phyloP scores from a whole-genome alignment of 2,797 vertebrate genomes.

The Ataeniobius toweri region DNA sequence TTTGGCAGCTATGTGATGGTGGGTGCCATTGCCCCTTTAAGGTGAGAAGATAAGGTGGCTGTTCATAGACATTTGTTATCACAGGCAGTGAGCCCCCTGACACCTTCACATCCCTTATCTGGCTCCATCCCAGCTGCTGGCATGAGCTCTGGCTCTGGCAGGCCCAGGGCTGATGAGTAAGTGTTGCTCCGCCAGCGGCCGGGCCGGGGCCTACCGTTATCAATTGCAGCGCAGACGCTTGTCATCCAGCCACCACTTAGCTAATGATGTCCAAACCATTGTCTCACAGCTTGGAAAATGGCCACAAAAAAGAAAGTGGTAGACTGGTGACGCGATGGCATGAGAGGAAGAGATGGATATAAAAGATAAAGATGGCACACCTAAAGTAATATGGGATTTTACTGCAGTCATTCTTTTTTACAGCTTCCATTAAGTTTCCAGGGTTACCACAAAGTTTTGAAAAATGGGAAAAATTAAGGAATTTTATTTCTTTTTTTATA shows the following conservation, averaged over 20 bases:
- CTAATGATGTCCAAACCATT: conserved; percentile 77
- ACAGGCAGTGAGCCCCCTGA: conserved; percentile 44
- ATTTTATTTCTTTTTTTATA: not conserved
- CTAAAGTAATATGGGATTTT: conserved; percentile 46
- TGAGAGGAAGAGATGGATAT: conserved; percentile 60
- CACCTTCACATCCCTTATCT: conserved; percentile 73
- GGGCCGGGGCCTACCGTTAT: conserved; percentile 60
- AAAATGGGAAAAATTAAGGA: not conserved
- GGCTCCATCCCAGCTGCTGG: conserved; percentile 45
- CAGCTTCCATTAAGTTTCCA: conserved; percentile 2
- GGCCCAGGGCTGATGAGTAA: conserved; percentile 73
- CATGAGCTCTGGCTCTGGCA: conserved; percentile 22
- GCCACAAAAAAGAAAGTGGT: conserved; percentile 61
- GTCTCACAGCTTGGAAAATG: conserved; percentile 61
- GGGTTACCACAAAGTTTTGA: not conserved
- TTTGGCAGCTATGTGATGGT: conserved; percentile 59
- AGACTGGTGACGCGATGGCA: conserved; percentile 3
- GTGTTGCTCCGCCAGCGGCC: conserved; percentile 57
- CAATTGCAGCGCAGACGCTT: conserved; percentile 65
- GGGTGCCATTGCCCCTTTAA: conserved; percentile 74
- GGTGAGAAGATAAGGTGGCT: conserved; percentile 74
- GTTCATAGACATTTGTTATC: conserved; percentile 71
- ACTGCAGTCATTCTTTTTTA: conserved; percentile 19
- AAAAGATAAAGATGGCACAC: conserved; percentile 36
- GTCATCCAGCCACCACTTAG: conserved; percentile 81